Percentiles rank a stretch among this genome's conserved stretches.
Evolutionary conservation across 2,113 vertebrate genomes (phyloP).

Genomic region (Connochaetes taurinus): DNA sequence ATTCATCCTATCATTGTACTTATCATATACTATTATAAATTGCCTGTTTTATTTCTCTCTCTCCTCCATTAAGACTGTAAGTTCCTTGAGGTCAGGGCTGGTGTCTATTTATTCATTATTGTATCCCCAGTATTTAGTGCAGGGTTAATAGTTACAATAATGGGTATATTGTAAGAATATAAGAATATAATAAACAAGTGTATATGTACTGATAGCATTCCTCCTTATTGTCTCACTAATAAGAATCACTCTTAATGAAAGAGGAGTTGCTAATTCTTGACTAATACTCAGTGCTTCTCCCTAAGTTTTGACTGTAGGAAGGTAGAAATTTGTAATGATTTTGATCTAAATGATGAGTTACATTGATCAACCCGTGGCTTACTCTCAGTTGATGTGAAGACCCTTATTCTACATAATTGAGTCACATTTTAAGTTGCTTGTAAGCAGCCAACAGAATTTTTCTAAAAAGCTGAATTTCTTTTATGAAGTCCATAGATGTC

Average conservation of each 20-base stretch:
- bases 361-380: neutral
- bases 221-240: neutral
- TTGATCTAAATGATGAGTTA: neutral
- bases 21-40: neutral
- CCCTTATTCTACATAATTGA: neutral
- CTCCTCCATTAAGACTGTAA: neutral
- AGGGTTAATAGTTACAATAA: neutral
- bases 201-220: neutral
- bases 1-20: neutral
- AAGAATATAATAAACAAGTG: neutral
- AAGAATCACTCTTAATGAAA: neutral
- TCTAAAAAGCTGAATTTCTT: conserved; percentile 66
- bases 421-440: neutral
- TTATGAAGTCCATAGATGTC: conserved; percentile 71
- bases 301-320: neutral
- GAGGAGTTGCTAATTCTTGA: neutral
- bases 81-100: neutral
- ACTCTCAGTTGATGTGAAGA: neutral
- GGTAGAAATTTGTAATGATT: neutral
- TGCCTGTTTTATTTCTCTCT: conserved; percentile 16
- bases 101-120: neutral
- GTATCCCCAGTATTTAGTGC: neutral
- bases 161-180: neutral
- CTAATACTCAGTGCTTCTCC: neutral
- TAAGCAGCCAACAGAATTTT: conserved; percentile 9